These are phyloP conservation scores for Sinonovacula constricta DNA, from an alignment of 1,140 invertebrate genomes.

Conservation along the genomic window DNA sequence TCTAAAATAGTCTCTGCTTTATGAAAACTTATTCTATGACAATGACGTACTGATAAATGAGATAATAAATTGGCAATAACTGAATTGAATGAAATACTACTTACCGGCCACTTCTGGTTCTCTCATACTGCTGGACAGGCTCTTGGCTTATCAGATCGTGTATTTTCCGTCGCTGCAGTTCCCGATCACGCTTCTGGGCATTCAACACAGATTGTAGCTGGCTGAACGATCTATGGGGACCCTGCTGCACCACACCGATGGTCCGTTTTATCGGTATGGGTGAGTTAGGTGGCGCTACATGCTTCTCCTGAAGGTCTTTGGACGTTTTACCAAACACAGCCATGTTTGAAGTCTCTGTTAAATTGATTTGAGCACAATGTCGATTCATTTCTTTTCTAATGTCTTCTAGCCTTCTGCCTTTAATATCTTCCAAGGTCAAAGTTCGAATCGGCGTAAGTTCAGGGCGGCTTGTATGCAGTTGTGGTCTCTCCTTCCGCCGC, in stretches of 20 bases:
- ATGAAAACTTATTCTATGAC: too few relatives aligned
- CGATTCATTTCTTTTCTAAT: not conserved
- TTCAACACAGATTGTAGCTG: not conserved
- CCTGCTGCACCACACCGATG: too few relatives aligned
- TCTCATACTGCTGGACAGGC: constrained; percentile 39
- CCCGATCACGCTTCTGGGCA: constrained; percentile 24
- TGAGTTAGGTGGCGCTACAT: constrained; percentile 8
- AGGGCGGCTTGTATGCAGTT: not conserved
- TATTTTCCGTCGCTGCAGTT: constrained; percentile 13
- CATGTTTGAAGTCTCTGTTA: constrained; percentile 3
- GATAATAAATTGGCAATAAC: too few relatives aligned
- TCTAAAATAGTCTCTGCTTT: too few relatives aligned
- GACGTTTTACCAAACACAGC: constrained; percentile 29
- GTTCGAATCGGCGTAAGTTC: not conserved
- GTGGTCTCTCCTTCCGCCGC: not conserved
- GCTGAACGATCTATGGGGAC: too few relatives aligned
- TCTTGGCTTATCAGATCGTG: constrained; percentile 15
- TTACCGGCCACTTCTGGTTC: constrained; percentile 34
- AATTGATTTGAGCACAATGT: not conserved
- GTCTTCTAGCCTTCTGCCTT: not conserved
- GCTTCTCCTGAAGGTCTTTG: not conserved
- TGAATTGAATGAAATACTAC: too few relatives aligned
- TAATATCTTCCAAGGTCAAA: not conserved
- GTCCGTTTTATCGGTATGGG: not conserved
- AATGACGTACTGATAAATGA: too few relatives aligned